phyloP scores from a whole-genome alignment of 2,113 vertebrate species.

The Strix aluco region DNA sequence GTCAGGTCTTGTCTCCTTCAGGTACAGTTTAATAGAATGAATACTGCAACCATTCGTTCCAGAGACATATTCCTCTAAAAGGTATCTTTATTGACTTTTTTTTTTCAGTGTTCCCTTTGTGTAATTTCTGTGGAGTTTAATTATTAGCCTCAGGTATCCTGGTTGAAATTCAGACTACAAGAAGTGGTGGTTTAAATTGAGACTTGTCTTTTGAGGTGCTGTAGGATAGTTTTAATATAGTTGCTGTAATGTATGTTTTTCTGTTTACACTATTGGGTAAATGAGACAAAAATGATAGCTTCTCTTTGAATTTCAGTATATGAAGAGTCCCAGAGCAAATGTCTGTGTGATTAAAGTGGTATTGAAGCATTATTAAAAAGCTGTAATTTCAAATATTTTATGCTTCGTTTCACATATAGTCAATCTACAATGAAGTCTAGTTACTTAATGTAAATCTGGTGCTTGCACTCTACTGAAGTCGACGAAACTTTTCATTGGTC shows the following conservation, averaged over 20 bases:
- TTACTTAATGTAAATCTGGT: neutral
- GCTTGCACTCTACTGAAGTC: neutral
- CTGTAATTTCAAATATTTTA: slow-evolving; percentile 15
- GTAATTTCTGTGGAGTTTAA: slow-evolving; percentile 48
- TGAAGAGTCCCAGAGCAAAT: slow-evolving; percentile 19
- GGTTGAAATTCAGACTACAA: slow-evolving; percentile 25
- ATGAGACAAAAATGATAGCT: slow-evolving; percentile 22
- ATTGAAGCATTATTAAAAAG: slow-evolving; percentile 46
- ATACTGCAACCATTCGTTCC: neutral
- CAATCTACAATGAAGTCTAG: neutral
- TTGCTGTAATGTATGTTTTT: slow-evolving; percentile 15
- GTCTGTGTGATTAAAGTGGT: neutral
- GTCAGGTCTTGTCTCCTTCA: neutral
- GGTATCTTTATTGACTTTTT: slow-evolving; percentile 32
- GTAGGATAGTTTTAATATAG: slow-evolving; percentile 4
- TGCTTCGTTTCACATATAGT: neutral
- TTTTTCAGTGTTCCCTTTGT: neutral
- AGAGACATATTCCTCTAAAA: slow-evolving; percentile 15
- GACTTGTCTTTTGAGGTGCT: slow-evolving; percentile 12
- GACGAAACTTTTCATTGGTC: slow-evolving; percentile 31
- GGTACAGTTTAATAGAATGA: slow-evolving; percentile 13
- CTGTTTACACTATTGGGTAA: slow-evolving; percentile 38
- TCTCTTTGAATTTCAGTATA: neutral
- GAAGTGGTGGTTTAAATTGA: slow-evolving; percentile 48
- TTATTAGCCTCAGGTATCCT: slow-evolving; percentile 48